phyloP scores from a whole-genome alignment of 2,113 vertebrate genomes.

The Psettodes erumei region DNA sequence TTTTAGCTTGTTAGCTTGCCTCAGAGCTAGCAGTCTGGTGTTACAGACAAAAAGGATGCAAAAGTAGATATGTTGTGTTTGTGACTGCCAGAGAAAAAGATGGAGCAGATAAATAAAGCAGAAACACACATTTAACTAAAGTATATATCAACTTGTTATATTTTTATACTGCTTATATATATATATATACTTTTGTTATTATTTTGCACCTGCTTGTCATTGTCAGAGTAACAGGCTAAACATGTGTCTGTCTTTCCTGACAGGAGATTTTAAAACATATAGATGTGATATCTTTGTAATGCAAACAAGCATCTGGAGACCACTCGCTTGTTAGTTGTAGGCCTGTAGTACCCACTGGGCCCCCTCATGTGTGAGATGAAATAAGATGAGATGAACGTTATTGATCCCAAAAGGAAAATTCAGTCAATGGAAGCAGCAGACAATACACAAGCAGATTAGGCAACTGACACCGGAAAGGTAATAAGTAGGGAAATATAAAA shows the following conservation, averaged over 20 bases:
- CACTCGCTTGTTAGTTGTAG: slow-evolving; percentile 31
- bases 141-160: too few species aligned
- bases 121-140: too few species aligned
- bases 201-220: too few species aligned
- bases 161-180: too few species aligned
- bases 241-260: background rate
- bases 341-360: background rate
- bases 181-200: too few species aligned
- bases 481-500: slow-evolving; percentile 54
- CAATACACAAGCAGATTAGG: slow-evolving; percentile 13
- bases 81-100: too few species aligned
- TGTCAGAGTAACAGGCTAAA: too few species aligned
- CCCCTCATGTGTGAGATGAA: background rate
- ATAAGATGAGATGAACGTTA: slow-evolving; percentile 51
- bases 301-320: slow-evolving; percentile 42
- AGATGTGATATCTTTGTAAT: slow-evolving; percentile 3
- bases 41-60: too few species aligned
- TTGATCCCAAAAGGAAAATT: slow-evolving; percentile 56
- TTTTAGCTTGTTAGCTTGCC: too few species aligned
- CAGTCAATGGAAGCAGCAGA: slow-evolving; percentile 5
- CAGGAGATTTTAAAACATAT: slow-evolving; percentile 7
- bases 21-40: too few species aligned
- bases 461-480: slow-evolving; percentile 25
- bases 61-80: too few species aligned
- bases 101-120: too few species aligned